These are phyloP conservation scores for Agrotis puta DNA, from an alignment of 2,888 invertebrate species.

Conservation along the genomic window DNA sequence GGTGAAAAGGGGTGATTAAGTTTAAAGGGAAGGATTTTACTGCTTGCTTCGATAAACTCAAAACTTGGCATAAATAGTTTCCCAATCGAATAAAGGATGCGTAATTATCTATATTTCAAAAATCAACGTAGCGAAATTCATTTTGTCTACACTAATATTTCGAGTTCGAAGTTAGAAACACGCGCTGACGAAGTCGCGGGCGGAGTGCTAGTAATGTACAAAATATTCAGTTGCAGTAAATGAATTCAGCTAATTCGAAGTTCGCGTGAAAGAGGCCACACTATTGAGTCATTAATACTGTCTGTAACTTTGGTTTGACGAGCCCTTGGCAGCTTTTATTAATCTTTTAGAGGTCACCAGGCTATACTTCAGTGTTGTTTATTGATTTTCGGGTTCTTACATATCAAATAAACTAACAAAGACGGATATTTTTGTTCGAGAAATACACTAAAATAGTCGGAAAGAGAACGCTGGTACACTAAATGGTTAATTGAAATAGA, in stretches of 20 bases:
- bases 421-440: conserved; percentile 7
- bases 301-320: conserved; percentile 38
- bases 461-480: conserved; percentile 21
- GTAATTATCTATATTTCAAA: no score
- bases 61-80: no score
- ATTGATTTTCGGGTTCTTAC: conserved; percentile 38
- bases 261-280: conserved; percentile 58
- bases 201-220: no score
- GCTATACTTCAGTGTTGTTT: conserved; percentile 5
- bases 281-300: conserved; percentile 56
- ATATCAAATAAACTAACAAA: conserved; percentile 10
- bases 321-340: conserved; percentile 24
- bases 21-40: no score
- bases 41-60: no score
- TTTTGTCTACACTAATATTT: no score
- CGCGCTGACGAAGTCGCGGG: no score
- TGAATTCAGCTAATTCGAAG: conserved; percentile 56
- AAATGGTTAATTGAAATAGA: conserved; percentile 49
- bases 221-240: conserved; percentile 40
- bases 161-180: no score
- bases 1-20: no score
- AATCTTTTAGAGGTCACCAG: conserved; percentile 43
- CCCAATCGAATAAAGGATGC: no score
- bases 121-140: no score
- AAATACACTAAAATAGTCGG: conserved; percentile 4